Conservation (phyloP, 2,888 invertebrate species). For the Nephrotoma flavescens region DNA sequence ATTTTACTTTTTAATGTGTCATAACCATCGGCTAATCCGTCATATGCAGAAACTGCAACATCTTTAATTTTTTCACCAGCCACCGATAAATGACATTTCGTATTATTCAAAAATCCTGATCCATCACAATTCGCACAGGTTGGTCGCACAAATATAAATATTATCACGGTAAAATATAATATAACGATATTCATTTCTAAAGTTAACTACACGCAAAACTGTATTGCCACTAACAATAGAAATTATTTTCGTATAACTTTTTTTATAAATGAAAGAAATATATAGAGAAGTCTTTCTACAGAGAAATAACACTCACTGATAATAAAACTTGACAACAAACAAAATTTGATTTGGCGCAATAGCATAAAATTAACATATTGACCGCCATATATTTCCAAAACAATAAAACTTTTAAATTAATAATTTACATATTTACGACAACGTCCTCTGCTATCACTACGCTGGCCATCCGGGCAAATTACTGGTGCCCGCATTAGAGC, state of each 20-base stretch:
- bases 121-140: neutral
- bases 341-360: neutral
- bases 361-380: neutral
- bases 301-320: no score
- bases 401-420: no score
- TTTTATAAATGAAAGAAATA: neutral
- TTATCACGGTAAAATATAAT: neutral
- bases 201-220: neutral
- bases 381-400: neutral
- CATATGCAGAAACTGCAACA: neutral
- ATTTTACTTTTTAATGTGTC: neutral
- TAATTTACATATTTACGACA: neutral
- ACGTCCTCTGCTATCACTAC: neutral
- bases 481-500: neutral
- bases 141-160: neutral
- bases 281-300: neutral
- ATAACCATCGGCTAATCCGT: neutral
- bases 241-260: neutral
- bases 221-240: neutral
- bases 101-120: neutral
- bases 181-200: neutral
- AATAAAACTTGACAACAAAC: neutral
- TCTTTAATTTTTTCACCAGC: neutral
- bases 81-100: neutral
- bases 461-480: neutral